phyloP scores from a whole-genome alignment of 1,140 invertebrate genomes.

The Pseudomyrmex gracilis region DNA sequence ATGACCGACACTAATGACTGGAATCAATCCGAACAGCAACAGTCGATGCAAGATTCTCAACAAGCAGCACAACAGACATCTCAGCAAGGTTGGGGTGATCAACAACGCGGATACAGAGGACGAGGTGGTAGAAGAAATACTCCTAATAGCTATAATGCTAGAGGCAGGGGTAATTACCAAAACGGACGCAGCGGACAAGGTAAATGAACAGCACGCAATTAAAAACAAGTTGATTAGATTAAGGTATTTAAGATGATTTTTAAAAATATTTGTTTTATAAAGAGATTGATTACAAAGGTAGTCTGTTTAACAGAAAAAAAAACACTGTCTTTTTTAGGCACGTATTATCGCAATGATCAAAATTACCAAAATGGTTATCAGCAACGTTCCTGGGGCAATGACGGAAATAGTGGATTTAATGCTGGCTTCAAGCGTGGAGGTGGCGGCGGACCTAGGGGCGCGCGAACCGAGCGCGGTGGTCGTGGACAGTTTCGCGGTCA shows the following conservation, averaged over 20 bases:
- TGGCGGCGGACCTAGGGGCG: conserved; percentile 70
- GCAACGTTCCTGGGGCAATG: conserved; percentile 79
- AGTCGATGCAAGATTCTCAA: conserved; percentile 76
- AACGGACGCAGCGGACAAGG: conserved; percentile 83
- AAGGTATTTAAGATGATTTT: background rate
- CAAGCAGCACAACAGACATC: conserved; percentile 76
- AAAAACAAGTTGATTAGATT: conserved; percentile 3
- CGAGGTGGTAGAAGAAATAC: conserved; percentile 81
- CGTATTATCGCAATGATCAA: conserved; percentile 81
- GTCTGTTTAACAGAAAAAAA: background rate
- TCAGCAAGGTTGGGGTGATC: conserved; percentile 81
- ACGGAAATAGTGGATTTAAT: conserved; percentile 77
- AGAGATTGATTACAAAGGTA: too few species aligned
- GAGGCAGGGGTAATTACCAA: conserved; percentile 80
- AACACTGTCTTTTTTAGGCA: conserved; percentile 63
- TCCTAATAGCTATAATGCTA: conserved; percentile 81
- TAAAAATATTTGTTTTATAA: too few species aligned
- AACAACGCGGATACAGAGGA: conserved; percentile 80
- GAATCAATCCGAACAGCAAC: conserved; percentile 77
- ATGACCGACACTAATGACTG: conserved; percentile 80
- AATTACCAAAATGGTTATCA: conserved; percentile 84
- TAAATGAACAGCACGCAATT: conserved; percentile 44
- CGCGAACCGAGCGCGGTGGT: conserved; percentile 72
- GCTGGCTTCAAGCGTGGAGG: conserved; percentile 78
- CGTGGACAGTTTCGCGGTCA: conserved; percentile 80